Base-by-base conservation (phyloP, 1,140 invertebrate species). In the Drosophila triauraria region DNA sequence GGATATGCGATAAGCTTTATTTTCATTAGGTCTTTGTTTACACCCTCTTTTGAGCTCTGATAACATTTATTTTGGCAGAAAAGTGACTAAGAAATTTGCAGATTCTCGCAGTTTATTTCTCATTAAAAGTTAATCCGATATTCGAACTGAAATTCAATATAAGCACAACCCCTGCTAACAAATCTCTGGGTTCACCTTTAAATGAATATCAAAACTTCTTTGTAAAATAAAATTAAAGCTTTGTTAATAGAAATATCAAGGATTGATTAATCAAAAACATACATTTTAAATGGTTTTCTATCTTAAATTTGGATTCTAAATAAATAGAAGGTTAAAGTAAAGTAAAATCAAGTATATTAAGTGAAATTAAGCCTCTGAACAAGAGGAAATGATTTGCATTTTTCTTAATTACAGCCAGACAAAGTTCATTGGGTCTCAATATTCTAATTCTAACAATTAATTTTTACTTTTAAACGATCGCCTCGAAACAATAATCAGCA, bases 11-110 rank as follows among this genome's bases (percentile, higher is more conserved):
- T 38, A 54, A 54, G 32, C 30, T 54, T 20, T 12, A 48, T 2
- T 13, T 17, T 48, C n/a, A 40, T 48, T n/a, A n/a, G 4, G 8
- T 5, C 8, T 50, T 4, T 54, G 17, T 38, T 5, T 54, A 54
- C 51, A 54, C 51, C 51, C 51, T 23, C 12, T 54, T 54, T 54
- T 38, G 2, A 54, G 17, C 51, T 54, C 13, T 5, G 51, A 54
- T 54, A 38, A 23, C 51, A 54, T 23, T 54, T 38, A 38, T 54
- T 53, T 38, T 15, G 32, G 17, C 3, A 15, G 7, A 38, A 38
- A 38, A 23, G 7, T 38, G 7, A 7, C 5, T 35, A 7, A 54
- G 13, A 32, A 38, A 54, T 38, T 53, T 53, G 17, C 17, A 35
- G 51, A 53, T 15, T 20, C 1, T 3, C 50, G 6, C 27, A 13